Base-by-base conservation (phyloP, 2,888 invertebrate species). In the Drosophila rellima region DNA sequence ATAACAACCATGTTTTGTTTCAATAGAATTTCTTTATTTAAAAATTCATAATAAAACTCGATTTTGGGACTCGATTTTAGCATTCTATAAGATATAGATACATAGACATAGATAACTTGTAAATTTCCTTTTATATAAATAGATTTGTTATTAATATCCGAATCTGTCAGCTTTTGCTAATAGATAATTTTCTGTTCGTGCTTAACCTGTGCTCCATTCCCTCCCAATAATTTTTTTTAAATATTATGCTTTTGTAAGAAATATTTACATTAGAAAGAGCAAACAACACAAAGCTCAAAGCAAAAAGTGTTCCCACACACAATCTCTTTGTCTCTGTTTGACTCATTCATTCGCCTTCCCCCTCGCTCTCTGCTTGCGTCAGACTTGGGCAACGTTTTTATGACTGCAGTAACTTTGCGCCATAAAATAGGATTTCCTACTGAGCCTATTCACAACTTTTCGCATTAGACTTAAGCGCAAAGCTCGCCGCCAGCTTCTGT, bases 391-490 rank as follows among this genome's bases (percentile, higher is more conserved):
- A 85, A 69, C 66, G 82, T 78, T 89, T 85, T 85, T 85, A 85
- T 85, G 89, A 85, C 85, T 85, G 85, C 85, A 89, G 85, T 85
- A 85, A 89, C 85, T 85, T 85, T 85, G 74, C 78, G 73, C 85
- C 85, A 85, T 85, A 85, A 85, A 85, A 85, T 89, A 85, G 85
- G 89, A 85, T 85, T 85, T 85, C 89, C 86, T 85, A 88, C 85
- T 85, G 85, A 85, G 85, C 85, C 85, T 85, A 85, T 85, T 89
- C 89, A 89, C 85, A 85, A 85, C 85, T 85, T 85, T 85, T 88
- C 89, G 85, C 85, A 85, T 85, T 85, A 85, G 85, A 89, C 85
- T 89, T 89, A 89, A 85, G 89, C 89, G 90, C 71, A 85, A 85
- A 85, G 90, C 88, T 67, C 82, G 78, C 88, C 73, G 78, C 70